phyloP scores from a whole-genome alignment of 2,888 invertebrate species.

The Catocala nupta region DNA sequence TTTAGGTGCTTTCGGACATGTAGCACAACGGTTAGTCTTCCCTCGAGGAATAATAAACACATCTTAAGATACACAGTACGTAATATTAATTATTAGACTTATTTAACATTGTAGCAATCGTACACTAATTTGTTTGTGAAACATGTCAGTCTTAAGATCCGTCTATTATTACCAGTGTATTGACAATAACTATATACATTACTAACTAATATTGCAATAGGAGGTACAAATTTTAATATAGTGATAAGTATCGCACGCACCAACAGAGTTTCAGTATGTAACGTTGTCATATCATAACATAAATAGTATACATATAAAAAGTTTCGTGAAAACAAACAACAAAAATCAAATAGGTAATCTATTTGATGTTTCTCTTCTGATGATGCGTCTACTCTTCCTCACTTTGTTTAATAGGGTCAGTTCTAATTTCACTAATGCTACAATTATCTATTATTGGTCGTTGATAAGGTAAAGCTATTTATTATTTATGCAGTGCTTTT shows the following conservation, averaged over 20 bases:
- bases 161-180: constrained; percentile 75
- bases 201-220: constrained; percentile 50
- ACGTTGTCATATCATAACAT: neutral
- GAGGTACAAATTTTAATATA: constrained; percentile 34
- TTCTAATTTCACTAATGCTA: constrained; percentile 48
- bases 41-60: constrained; percentile 75
- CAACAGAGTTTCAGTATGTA: neutral
- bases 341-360: neutral
- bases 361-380: neutral
- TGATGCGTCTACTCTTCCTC: constrained; percentile 31
- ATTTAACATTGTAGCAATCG: constrained; percentile 56
- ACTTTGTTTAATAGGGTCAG: constrained; percentile 35
- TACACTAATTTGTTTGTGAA: constrained; percentile 56
- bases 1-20: constrained; percentile 17
- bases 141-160: constrained; percentile 80
- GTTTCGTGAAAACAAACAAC: neutral
- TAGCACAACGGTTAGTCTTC: constrained; percentile 38
- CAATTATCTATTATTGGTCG: constrained; percentile 52
- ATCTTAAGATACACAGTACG: constrained; percentile 71
- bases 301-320: neutral
- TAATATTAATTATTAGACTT: constrained; percentile 44
- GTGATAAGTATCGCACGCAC: constrained; percentile 33
- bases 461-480: constrained; percentile 54
- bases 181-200: constrained; percentile 55
- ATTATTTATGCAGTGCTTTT: constrained; percentile 43